Evolutionary conservation across 2,113 vertebrate species (phyloP), one percentile per base, ranked within the genome.

Genomic region (Spea bombifrons): DNA sequence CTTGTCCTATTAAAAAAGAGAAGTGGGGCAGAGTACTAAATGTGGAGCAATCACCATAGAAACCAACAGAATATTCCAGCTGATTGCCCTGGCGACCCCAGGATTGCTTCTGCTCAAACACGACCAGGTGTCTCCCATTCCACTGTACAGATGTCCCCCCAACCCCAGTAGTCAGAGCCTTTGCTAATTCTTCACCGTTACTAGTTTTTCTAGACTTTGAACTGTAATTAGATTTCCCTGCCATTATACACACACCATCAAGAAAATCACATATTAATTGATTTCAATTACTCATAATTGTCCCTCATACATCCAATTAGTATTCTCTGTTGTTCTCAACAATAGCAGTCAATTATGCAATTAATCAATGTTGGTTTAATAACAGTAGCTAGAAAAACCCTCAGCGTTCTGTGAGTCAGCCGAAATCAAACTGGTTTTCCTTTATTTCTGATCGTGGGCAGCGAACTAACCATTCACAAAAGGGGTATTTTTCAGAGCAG

Each of bases 231-330:
- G 76, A 79, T 63, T 79, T 69, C 65, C 76, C 76, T 79, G 69
- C 61, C 61, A 79, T 79, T 79, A 78, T 64, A 78, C 63, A 64
- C 76, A 79, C 69, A 65, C 61, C 66, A 79, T 79, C 76, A 79
- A 79, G 76, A 79, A 79, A 79, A 79, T 72, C 76, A 79, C 69
- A 69, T 72, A 79, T 79, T 77, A 77, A 77, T 79, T 79, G 76
- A 79, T 79, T 79, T 79, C 76, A 79, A 79, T 79, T 79, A 66
- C 76, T 79, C 76, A 79, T 79, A 79, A 79, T 79, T 79, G 76
- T 79, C 61, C 76, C 76, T 79, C 76, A 79, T 66, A 79, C 76
- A 79, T 71, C 63, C 76, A 79, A 79, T 79, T 79, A 79, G 70
- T 66, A 61, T 73, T 79, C 61, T 46, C 70, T 53, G 76, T 79